These are phyloP conservation scores for Heterodera carotae DNA, from an alignment of 1,140 invertebrate species.

Conservation along the genomic window DNA sequence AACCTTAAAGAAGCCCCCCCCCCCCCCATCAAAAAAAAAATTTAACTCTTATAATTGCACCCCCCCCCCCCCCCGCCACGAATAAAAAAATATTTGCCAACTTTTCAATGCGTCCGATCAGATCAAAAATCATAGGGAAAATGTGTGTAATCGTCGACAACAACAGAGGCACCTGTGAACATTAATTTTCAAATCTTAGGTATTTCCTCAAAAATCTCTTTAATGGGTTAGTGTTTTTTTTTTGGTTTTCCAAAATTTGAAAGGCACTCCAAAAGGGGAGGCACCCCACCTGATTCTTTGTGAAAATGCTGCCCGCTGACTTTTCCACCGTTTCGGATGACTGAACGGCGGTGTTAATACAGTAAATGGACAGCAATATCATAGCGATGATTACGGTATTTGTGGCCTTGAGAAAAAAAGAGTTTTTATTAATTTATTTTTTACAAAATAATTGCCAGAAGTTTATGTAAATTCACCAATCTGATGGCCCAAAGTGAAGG, in stretches of 20 bases:
- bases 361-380: conserved; percentile 63
- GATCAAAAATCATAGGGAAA: conserved; percentile 87
- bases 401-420: conserved; percentile 7
- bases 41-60: no score
- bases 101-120: conserved; percentile 82
- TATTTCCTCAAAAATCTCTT: neutral
- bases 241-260: conserved; percentile 5
- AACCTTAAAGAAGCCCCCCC: no score
- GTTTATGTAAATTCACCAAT: neutral
- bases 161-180: conserved; percentile 34
- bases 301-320: conserved; percentile 54
- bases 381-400: conserved; percentile 42
- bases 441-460: neutral
- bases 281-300: conserved; percentile 65
- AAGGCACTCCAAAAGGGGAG: no score
- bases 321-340: conserved; percentile 60
- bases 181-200: conserved; percentile 10
- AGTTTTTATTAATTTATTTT: neutral
- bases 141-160: conserved; percentile 76
- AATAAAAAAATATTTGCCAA: neutral
- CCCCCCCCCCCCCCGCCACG: no score
- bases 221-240: neutral
- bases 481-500: conserved; percentile 23
- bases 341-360: conserved; percentile 59
- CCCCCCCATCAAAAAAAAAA: no score